A percentile compares a stretch with the other conserved stretches of the same genome.
Evolutionary conservation across 2,888 invertebrate species (phyloP).

Genomic region (Melinopterus prodromus): DNA sequence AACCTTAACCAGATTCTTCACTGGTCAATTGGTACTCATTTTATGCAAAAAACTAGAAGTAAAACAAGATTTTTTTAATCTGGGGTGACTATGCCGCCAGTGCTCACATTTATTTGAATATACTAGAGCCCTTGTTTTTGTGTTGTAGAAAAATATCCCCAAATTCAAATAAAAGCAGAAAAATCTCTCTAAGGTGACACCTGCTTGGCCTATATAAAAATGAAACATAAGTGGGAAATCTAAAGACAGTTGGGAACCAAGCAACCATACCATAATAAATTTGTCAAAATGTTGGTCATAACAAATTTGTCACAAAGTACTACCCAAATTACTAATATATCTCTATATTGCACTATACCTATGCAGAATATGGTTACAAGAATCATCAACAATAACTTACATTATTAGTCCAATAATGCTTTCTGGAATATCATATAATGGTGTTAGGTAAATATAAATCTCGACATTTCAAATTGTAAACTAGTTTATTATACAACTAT

Average conservation of each 20-base stretch:
- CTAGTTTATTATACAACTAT: conserved; percentile 17
- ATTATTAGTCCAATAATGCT: not conserved
- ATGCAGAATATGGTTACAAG: not conserved
- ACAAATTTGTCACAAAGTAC: not conserved
- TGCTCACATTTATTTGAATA: no score
- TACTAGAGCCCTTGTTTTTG: no score
- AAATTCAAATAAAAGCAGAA: not conserved
- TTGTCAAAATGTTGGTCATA: not conserved
- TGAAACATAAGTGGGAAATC: not conserved
- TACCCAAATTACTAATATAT: not conserved
- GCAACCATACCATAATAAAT: not conserved
- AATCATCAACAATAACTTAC: not conserved
- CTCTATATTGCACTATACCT: not conserved
- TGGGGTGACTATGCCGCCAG: no score
- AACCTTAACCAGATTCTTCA: no score
- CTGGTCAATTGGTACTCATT: no score
- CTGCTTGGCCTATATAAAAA: not conserved
- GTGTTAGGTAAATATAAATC: not conserved
- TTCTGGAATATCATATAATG: not conserved
- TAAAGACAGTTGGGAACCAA: not conserved
- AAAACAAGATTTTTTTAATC: no score
- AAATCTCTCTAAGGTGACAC: no score
- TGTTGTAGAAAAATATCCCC: no score
- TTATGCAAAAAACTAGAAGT: no score
- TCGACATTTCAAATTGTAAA: not conserved